Conservation (phyloP, 2,888 invertebrate genomes). For the Hanleya hanleyi region DNA sequence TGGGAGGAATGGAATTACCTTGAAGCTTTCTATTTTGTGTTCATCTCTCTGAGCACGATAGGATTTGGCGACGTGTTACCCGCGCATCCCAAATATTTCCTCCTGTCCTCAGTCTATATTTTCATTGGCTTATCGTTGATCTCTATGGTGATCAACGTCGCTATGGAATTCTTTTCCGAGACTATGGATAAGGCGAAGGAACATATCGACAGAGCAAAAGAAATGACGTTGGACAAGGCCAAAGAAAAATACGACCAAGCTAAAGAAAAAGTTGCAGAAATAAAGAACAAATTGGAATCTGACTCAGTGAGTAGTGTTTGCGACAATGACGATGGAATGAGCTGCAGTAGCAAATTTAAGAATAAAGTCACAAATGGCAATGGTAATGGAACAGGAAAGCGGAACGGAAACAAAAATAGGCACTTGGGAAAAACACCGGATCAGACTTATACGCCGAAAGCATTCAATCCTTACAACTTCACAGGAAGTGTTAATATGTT, state of each 20-base stretch:
- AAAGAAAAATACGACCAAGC: conserved; percentile 44
- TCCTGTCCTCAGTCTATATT: conserved; percentile 92
- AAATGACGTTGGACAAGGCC: conserved; percentile 29
- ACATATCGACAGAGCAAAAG: conserved; percentile 46
- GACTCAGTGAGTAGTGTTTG: neutral
- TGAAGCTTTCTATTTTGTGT: conserved; percentile 96
- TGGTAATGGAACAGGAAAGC: neutral
- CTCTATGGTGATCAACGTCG: conserved; percentile 97
- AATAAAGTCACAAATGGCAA: neutral
- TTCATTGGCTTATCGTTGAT: conserved; percentile 96
- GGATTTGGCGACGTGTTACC: conserved; percentile 97
- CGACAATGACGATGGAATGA: neutral
- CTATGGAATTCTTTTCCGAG: conserved; percentile 73
- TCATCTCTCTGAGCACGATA: conserved; percentile 97
- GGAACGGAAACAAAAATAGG: neutral
- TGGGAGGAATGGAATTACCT: conserved; percentile 89
- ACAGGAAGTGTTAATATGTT: neutral
- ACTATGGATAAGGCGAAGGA: conserved; percentile 55
- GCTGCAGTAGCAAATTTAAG: neutral
- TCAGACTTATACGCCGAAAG: neutral
- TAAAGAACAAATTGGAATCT: neutral
- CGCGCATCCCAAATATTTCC: conserved; percentile 88
- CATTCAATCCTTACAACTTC: neutral
- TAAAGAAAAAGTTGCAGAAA: conserved; percentile 23
- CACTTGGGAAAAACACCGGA: neutral